Conservation (phyloP, 2,888 invertebrate genomes). For the Stenodera caucasica region DNA sequence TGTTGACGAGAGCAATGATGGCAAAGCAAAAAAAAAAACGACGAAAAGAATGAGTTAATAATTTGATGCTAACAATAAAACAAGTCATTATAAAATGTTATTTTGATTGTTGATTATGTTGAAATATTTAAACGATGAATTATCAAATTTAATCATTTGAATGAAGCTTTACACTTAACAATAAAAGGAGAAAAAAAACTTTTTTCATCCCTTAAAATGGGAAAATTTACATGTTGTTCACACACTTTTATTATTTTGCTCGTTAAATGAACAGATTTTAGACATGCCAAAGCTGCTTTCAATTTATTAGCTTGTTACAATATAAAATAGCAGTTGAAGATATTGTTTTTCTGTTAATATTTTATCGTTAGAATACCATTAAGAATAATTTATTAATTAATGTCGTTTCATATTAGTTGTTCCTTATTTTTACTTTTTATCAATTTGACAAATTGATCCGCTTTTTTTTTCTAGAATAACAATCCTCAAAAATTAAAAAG, state of each 20-base stretch:
- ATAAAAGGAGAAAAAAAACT: too few relatives aligned
- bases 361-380: slow-evolving; percentile 7
- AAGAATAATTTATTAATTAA: slow-evolving; percentile 8
- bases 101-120: neutral
- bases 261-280: neutral
- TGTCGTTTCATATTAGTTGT: slow-evolving; percentile 2
- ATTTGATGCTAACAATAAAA: neutral
- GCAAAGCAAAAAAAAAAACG: neutral
- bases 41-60: neutral
- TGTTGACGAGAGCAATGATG: neutral
- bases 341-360: slow-evolving; percentile 6
- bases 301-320: neutral
- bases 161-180: too few relatives aligned
- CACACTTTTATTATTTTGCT: neutral
- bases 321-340: neutral
- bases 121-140: neutral
- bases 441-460: neutral
- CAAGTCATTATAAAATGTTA: neutral
- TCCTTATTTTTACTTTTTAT: neutral
- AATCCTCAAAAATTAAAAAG: neutral
- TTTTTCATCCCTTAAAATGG: neutral
- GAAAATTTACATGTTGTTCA: too few relatives aligned
- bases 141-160: too few relatives aligned
- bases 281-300: neutral
- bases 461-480: neutral